Conservation (phyloP, 2,113 vertebrate species). For the Podiceps cristatus region DNA sequence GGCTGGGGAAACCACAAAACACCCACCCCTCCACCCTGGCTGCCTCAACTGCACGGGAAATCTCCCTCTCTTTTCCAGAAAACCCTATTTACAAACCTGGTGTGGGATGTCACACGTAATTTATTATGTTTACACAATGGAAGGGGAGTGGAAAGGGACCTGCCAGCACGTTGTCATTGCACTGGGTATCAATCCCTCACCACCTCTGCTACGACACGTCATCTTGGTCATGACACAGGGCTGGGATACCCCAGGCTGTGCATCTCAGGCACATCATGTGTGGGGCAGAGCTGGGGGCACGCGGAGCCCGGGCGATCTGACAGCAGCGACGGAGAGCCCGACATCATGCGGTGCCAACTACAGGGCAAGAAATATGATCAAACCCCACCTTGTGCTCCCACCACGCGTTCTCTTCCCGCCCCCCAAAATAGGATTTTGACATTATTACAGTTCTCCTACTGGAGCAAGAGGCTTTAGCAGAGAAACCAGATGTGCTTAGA, state of each 20-base stretch:
- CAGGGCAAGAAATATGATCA: not conserved
- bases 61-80: not conserved
- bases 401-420: not conserved
- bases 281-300: not conserved
- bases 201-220: rapidly evolving
- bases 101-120: not conserved
- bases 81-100: not conserved
- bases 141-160: not conserved
- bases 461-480: not conserved
- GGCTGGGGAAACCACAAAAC: not conserved
- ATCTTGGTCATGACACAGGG: rapidly evolving
- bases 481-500: not conserved
- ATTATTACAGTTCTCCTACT: not conserved
- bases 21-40: not conserved
- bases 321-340: rapidly evolving
- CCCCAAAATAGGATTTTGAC: not conserved
- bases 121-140: not conserved
- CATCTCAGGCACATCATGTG: rapidly evolving
- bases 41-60: not conserved
- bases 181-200: not conserved
- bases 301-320: rapidly evolving
- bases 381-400: not conserved
- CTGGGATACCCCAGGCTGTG: not conserved
- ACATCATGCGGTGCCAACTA: rapidly evolving
- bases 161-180: not conserved